These are phyloP conservation scores for Okamejei kenojei DNA, from an alignment of 2,797 vertebrate genomes.

Conservation along the genomic window DNA sequence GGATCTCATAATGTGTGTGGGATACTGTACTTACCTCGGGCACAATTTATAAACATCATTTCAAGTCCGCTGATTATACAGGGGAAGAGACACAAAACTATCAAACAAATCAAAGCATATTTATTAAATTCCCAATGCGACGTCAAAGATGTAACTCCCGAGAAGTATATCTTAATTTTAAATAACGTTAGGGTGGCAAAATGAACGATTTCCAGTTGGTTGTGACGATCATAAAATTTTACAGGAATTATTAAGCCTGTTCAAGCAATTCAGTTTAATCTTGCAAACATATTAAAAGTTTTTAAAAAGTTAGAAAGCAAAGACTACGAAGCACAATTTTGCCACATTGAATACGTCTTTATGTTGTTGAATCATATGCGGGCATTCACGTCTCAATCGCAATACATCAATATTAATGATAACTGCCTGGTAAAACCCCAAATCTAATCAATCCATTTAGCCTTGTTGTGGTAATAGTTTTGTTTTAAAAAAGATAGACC, in stretches of 20 bases:
- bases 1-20: slow-evolving; percentile 96
- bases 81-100: slow-evolving; percentile 73
- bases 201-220: not conserved
- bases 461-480: not conserved
- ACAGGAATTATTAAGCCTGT: not conserved
- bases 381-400: not conserved
- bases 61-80: slow-evolving; percentile 81
- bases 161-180: slow-evolving; percentile 11
- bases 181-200: slow-evolving; percentile 4
- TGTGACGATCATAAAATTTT: not conserved
- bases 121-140: slow-evolving; percentile 72
- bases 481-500: not conserved
- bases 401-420: not conserved
- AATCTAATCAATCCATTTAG: not conserved
- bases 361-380: not conserved
- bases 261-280: not conserved
- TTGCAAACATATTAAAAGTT: not conserved
- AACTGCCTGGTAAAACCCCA: not conserved
- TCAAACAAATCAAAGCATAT: slow-evolving; percentile 81
- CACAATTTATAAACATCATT: slow-evolving; percentile 88
- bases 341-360: not conserved
- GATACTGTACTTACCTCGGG: slow-evolving; percentile 83
- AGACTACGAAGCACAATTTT: not conserved
- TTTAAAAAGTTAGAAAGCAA: not conserved
- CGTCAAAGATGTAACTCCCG: slow-evolving; percentile 17